These are phyloP conservation scores for Copidosoma floridanum DNA, from an alignment of 1,140 invertebrate genomes.

Conservation along the genomic window DNA sequence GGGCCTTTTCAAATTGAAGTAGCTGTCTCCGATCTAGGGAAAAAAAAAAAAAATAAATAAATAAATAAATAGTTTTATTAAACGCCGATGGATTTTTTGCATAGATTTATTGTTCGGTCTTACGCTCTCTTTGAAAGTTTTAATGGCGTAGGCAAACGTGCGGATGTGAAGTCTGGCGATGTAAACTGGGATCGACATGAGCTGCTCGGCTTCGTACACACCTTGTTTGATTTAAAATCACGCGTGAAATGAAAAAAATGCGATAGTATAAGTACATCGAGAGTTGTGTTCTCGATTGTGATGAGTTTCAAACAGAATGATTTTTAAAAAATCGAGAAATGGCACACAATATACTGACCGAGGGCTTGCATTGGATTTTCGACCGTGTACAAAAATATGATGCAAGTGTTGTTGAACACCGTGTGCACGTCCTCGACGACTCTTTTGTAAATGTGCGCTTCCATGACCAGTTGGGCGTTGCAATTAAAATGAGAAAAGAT, in stretches of 20 bases:
- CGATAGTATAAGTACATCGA: background rate
- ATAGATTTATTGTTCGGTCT: slow-evolving; percentile 6
- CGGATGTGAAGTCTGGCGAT: slow-evolving; percentile 37
- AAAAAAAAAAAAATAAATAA: background rate
- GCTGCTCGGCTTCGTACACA: slow-evolving; percentile 4
- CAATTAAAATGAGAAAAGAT: too few relatives aligned
- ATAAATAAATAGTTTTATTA: too few relatives aligned
- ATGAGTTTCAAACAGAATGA: too few relatives aligned
- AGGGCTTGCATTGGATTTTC: slow-evolving; percentile 32
- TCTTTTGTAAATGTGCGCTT: slow-evolving; percentile 38
- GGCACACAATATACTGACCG: too few relatives aligned
- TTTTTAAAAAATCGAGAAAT: too few relatives aligned
- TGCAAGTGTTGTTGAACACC: slow-evolving; percentile 51
- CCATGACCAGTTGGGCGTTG: slow-evolving; percentile 36
- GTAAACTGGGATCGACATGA: slow-evolving; percentile 20
- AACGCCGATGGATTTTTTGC: too few relatives aligned
- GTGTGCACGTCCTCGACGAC: slow-evolving; percentile 42
- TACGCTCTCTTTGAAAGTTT: slow-evolving; percentile 39
- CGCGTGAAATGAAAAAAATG: background rate
- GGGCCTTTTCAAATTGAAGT: slow-evolving; percentile 49
- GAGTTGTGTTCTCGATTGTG: too few relatives aligned
- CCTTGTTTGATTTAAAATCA: background rate
- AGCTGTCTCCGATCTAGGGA: slow-evolving; percentile 42
- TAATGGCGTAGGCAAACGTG: slow-evolving; percentile 42
- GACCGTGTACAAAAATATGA: slow-evolving; percentile 44